Evolutionary conservation across 2,888 invertebrate species (phyloP), one percentile per base, ranked within the genome.

Genomic region (Brenthis hecate): DNA sequence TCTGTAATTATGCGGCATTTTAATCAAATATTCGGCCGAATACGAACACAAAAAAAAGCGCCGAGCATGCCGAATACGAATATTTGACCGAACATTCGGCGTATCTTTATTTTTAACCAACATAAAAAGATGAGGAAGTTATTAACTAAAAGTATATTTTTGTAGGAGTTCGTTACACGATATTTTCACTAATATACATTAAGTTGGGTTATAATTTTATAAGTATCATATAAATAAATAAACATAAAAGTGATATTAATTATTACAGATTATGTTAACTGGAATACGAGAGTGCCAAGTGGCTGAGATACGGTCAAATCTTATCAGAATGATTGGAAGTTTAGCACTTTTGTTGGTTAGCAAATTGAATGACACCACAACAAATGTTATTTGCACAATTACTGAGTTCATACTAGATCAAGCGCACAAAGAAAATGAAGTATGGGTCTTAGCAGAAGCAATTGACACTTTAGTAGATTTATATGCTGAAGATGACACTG

Each of bases 401-500:
- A 92, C 94, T 0, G 88, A 93, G 51, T 95, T 95, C 79, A 92
- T 96, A 75, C 76, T 96, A 54, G 94, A 95, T 48, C 93, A 94
- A 71, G 88, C 91, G 2, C 89, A 87, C n/a, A 93, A 93, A 76
- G 96, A 96, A 78, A 85, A 89, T 23, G 95, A 95, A 72, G 94
- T 95, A 8, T 96, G 96, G 95, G 94, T 96, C 6, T 87, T 95
- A 50, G 96, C 96, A 0, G 97, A 97, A 88, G 94, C 95, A 4
- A 81, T 96, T 53, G 97, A 97, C 80, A 94, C 95, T 0, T 80
- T 96, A 36, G 95, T 96, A 85, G 97, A 97, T 80, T 93, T 97
- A 75, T 97, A 96, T 85, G 94, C 95, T 0, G 96, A 96, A 79
- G 96, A 97, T 79, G 95, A 96, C 79, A 95, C 95, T 67, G 95